Evolutionary conservation across 2,113 vertebrate species (phyloP).

Genomic region (Morone chrysops): DNA sequence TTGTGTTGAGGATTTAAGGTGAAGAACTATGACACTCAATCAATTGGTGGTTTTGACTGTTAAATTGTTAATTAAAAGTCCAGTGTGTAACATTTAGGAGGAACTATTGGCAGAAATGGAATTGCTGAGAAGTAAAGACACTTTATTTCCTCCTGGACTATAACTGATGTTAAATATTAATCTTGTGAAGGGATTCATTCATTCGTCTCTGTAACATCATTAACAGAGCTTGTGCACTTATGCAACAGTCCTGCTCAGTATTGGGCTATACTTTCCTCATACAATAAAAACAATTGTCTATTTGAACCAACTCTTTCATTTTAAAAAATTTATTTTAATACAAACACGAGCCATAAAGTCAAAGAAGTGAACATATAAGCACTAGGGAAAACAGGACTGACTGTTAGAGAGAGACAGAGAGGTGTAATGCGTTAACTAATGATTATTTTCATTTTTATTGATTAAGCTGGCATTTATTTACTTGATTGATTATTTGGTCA

Average conservation of each 20-base stretch:
- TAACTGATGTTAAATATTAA: constrained; percentile 10
- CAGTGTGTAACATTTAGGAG: too few species aligned
- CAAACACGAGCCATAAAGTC: not conserved
- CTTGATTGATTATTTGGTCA: not conserved
- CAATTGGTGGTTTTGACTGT: not conserved
- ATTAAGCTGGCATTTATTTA: not conserved
- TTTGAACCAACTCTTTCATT: not conserved
- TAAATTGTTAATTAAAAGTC: too few species aligned
- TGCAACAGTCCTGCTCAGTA: not conserved
- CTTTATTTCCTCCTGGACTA: not conserved
- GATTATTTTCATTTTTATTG: not conserved
- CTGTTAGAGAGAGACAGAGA: not conserved
- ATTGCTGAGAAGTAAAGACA: not conserved
- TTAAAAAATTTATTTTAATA: not conserved
- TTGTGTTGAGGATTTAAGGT: too few species aligned
- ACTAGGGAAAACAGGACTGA: not conserved
- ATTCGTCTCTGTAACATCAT: not conserved
- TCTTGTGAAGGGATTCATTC: not conserved
- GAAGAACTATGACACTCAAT: too few species aligned
- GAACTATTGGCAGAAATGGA: not conserved
- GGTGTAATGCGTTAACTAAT: not conserved
- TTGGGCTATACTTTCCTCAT: not conserved
- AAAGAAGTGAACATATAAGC: not conserved
- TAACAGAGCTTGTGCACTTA: not conserved
- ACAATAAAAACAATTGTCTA: not conserved